These are phyloP conservation scores for Andricus grossulariae DNA, from an alignment of 1,140 invertebrate species.

Conservation along the genomic window DNA sequence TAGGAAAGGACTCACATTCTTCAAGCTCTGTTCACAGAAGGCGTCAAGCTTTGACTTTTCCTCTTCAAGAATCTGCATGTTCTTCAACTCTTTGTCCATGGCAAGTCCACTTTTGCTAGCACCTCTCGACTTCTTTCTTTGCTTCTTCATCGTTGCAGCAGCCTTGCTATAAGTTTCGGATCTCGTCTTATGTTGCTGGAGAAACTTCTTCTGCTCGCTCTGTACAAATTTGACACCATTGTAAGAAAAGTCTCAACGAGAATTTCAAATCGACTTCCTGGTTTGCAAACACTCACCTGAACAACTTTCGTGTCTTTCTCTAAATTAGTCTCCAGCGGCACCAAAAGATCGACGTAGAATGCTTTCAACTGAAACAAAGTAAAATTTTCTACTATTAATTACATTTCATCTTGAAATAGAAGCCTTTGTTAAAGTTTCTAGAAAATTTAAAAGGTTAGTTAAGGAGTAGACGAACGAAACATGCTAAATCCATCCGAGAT, in stretches of 20 bases:
- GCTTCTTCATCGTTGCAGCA: conserved; percentile 91
- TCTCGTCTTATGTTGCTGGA: conserved; percentile 91
- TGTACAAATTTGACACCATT: conserved; percentile 63
- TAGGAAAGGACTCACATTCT: conserved; percentile 80
- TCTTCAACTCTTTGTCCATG: conserved; percentile 94
- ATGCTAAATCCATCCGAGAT: conserved; percentile 15
- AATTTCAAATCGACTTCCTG: conserved; percentile 5
- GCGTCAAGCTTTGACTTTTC: conserved; percentile 92
- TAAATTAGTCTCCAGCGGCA: conserved; percentile 93
- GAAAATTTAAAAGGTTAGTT: conserved; percentile 43
- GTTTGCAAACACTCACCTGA: conserved; percentile 79
- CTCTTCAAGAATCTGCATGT: conserved; percentile 92
- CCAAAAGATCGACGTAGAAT: conserved; percentile 94
- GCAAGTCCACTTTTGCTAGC: conserved; percentile 85
- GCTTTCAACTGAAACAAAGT: conserved; percentile 86
- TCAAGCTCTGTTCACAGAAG: conserved; percentile 93
- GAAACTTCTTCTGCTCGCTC: conserved; percentile 93
- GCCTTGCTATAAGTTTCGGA: conserved; percentile 93
- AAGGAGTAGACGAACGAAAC: too few species aligned
- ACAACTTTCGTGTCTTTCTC: conserved; percentile 96
- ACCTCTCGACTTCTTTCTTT: conserved; percentile 89
- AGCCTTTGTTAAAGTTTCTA: conserved; percentile 38
- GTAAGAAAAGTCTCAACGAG: not conserved
- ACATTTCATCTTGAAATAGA: conserved; percentile 37
- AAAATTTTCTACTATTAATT: conserved; percentile 42